A percentile compares a stretch with the other conserved stretches of the same genome.
These are phyloP conservation scores for Okapia johnstoni DNA, from an alignment of 2,113 vertebrate species.

Conservation along the genomic window DNA sequence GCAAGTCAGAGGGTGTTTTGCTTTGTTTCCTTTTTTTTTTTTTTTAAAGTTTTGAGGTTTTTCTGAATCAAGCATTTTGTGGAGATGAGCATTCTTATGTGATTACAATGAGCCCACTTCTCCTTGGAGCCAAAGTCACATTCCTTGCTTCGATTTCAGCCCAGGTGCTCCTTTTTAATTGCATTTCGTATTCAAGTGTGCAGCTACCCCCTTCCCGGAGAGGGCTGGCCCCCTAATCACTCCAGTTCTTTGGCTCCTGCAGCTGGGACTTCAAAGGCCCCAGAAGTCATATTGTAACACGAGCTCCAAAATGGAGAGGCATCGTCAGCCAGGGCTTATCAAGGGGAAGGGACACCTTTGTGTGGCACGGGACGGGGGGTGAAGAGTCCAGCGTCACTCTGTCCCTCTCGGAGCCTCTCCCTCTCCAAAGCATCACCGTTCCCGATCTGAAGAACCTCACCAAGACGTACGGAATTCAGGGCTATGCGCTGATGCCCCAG, in stretches of 20 bases:
- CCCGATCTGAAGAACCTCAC: neutral
- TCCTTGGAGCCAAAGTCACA: constrained; percentile 24
- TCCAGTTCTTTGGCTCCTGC: neutral
- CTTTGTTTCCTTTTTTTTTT: neutral
- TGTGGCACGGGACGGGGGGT: neutral
- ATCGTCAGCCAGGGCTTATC: neutral
- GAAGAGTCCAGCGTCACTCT: neutral
- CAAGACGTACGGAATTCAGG: neutral
- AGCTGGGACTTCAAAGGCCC: constrained; percentile 70
- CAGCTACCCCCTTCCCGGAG: neutral
- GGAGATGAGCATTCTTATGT: constrained; percentile 34
- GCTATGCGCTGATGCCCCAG: neutral
- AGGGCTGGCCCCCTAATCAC: constrained; percentile 38
- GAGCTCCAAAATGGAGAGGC: constrained; percentile 45
- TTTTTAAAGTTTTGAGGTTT: neutral
- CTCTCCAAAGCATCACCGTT: neutral
- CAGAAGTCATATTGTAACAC: constrained; percentile 53
- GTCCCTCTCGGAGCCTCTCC: neutral
- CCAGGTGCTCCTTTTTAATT: constrained; percentile 63
- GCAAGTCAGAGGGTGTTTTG: neutral
- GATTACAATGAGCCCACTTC: constrained; percentile 36
- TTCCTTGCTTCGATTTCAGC: neutral
- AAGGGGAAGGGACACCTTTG: neutral
- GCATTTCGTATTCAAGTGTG: constrained; percentile 39
- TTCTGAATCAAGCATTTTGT: constrained; percentile 9